phyloP scores from a whole-genome alignment of 1,140 invertebrate species.

The Platorchestia sp. region DNA sequence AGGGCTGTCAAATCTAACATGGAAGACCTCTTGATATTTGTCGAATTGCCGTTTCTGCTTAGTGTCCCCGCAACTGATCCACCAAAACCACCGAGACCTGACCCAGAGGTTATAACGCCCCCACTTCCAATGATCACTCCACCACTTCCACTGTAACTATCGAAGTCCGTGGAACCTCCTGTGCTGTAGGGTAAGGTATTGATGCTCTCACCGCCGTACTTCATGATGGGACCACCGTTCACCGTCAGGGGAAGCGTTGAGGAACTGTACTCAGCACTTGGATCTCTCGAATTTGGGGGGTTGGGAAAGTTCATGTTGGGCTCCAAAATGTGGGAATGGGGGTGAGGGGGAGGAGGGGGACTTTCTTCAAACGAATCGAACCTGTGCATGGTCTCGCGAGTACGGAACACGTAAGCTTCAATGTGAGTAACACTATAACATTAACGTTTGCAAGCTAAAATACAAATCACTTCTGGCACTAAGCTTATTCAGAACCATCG shows the following conservation, averaged over 20 bases:
- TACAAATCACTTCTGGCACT: neutral
- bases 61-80: constrained; percentile 18
- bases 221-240: constrained; percentile 15
- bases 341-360: constrained; percentile 29
- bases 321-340: constrained; percentile 37
- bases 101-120: constrained; percentile 8
- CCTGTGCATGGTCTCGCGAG: constrained; percentile 37
- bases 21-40: constrained; percentile 42
- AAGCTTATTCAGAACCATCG: constrained; percentile 4
- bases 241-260: constrained; percentile 12
- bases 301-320: neutral
- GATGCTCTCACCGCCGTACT: constrained; percentile 22
- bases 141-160: constrained; percentile 39
- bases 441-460: neutral
- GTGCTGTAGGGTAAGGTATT: neutral
- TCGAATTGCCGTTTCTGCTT: constrained; percentile 40
- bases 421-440: neutral
- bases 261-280: constrained; percentile 1
- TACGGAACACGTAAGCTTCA: neutral
- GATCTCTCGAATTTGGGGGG: constrained; percentile 32
- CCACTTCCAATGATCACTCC: constrained; percentile 43
- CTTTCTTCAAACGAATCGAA: constrained; percentile 40
- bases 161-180: neutral
- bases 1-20: constrained; percentile 48
- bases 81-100: constrained; percentile 14